Percentiles rank a stretch among this genome's conserved stretches.
These are phyloP conservation scores for Pterophyllum scalare DNA, from an alignment of 2,113 vertebrate species.

Conservation along the genomic window DNA sequence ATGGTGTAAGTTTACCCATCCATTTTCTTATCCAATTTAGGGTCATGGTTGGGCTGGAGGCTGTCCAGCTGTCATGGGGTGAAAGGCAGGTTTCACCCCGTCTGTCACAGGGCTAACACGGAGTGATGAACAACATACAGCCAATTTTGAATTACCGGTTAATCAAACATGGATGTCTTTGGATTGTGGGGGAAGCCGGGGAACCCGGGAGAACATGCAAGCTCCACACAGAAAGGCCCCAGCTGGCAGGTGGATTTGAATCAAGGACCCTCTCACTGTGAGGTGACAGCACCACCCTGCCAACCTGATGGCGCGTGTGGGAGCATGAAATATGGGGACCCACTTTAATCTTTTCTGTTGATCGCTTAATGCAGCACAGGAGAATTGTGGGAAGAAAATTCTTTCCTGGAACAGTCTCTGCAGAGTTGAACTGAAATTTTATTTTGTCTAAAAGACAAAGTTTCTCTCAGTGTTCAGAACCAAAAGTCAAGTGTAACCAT, in stretches of 20 bases:
- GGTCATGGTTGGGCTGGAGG: neutral
- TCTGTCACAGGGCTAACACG: neutral
- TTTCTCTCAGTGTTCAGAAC: neutral
- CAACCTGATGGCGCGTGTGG: neutral
- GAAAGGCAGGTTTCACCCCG: neutral
- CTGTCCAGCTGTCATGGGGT: neutral
- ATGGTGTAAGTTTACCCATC: neutral
- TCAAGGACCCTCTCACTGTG: neutral
- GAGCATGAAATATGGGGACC: neutral
- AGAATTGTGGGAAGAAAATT: neutral
- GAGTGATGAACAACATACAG: neutral
- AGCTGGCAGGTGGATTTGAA: neutral
- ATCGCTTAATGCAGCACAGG: neutral
- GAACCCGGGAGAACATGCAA: accelerated
- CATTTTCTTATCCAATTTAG: neutral
- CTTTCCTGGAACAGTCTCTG: neutral
- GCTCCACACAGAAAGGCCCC: neutral
- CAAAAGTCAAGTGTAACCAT: neutral
- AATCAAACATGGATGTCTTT: neutral
- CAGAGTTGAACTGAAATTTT: accelerated
- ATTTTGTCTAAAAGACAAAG: neutral
- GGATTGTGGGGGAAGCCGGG: neutral
- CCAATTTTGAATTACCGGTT: neutral
- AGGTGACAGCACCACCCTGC: neutral
- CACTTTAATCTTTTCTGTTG: neutral